Conservation (phyloP, 2,113 vertebrate genomes). For the Trinectes maculatus region DNA sequence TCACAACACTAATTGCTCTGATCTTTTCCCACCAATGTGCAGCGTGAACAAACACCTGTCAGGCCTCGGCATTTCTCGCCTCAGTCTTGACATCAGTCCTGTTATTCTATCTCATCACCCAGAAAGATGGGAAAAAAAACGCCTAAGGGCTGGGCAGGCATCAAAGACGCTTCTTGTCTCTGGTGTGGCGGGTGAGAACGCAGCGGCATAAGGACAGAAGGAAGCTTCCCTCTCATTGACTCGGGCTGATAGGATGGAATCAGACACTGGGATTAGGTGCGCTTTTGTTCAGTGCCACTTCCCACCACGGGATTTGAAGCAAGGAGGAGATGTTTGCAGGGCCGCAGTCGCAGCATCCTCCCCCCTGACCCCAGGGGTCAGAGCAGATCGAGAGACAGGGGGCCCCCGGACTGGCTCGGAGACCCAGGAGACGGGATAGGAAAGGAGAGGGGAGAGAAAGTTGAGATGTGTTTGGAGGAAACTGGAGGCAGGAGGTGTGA, state of each 20-base stretch:
- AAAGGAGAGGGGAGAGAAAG: conserved; percentile 17
- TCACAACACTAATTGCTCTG: conserved; percentile 61
- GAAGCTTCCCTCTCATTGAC: conserved; percentile 83
- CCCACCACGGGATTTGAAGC: conserved; percentile 79
- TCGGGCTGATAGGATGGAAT: conserved; percentile 82
- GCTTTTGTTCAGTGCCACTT: conserved; percentile 82
- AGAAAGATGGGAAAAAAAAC: conserved; percentile 75
- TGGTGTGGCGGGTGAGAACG: conserved; percentile 78
- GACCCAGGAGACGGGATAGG: conserved; percentile 40
- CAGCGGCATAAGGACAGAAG: conserved; percentile 74
- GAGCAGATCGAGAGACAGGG: conserved; percentile 55
- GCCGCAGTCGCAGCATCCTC: conserved; percentile 67
- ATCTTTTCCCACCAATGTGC: conserved; percentile 79
- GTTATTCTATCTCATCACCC: conserved; percentile 84
- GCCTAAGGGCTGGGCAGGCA: conserved; percentile 80
- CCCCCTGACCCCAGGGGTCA: conserved; percentile 75
- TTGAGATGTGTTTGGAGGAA: conserved; percentile 24
- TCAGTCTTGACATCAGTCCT: conserved; percentile 82
- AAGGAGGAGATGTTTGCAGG: conserved; percentile 79
- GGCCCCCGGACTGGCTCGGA: conserved; percentile 43
- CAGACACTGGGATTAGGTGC: conserved; percentile 84
- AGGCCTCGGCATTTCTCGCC: conserved; percentile 75
- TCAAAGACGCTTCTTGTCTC: conserved; percentile 81
- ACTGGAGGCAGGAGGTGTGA: not conserved
- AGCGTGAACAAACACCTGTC: conserved; percentile 78